Evolutionary conservation across 1,140 invertebrate genomes (phyloP).

Genomic region (Plutomurus gul): DNA sequence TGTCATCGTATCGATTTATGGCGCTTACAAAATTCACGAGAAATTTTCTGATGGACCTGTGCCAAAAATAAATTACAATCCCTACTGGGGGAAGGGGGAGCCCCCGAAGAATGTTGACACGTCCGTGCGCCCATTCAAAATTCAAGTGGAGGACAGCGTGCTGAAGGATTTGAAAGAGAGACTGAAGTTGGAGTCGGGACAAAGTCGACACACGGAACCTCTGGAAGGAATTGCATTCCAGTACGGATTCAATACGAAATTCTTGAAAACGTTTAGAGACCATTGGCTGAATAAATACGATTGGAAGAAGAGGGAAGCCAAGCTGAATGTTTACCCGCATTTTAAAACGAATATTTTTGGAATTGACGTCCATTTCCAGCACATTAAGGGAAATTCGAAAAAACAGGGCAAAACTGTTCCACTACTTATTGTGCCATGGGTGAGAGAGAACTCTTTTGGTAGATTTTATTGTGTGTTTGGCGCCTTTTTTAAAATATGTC

Average conservation of each 20-base stretch:
- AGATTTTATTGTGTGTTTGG: neutral
- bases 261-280: slow-evolving; percentile 64
- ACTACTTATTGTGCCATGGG: slow-evolving; percentile 62
- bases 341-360: slow-evolving; percentile 70
- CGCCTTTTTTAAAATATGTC: too few relatives aligned
- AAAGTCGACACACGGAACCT: neutral
- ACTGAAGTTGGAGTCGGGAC: slow-evolving; percentile 23
- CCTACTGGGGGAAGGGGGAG: slow-evolving; percentile 60
- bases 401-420: slow-evolving; percentile 56
- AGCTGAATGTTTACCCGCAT: slow-evolving; percentile 73
- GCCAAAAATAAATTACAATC: neutral
- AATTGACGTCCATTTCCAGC: slow-evolving; percentile 76
- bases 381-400: slow-evolving; percentile 56
- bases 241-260: slow-evolving; percentile 60
- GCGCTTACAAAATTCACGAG: neutral
- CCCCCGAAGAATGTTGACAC: slow-evolving; percentile 55
- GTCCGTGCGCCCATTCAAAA: slow-evolving; percentile 61
- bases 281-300: slow-evolving; percentile 78
- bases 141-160: slow-evolving; percentile 58
- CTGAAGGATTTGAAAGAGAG: slow-evolving; percentile 56
- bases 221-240: slow-evolving; percentile 57
- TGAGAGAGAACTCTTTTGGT: neutral
- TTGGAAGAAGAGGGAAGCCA: slow-evolving; percentile 70
- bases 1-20: neutral
- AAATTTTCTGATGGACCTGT: neutral